A percentile compares a stretch with the other conserved stretches of the same genome.
Conservation (phyloP, 2,797 vertebrate genomes). For the Podarcis lilfordi region DNA sequence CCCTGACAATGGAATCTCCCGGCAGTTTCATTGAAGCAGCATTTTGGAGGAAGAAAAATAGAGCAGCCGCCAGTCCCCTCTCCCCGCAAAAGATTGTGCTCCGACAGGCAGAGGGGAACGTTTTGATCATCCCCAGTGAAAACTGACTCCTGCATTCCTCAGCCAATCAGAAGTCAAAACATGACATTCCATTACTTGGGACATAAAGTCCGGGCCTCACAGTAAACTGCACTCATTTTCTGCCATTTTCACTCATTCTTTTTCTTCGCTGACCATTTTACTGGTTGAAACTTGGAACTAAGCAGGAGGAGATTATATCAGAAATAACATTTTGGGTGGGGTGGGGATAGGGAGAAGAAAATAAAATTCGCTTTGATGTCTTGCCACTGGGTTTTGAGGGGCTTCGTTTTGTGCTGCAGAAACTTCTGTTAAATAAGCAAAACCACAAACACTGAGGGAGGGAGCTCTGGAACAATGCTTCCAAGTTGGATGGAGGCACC, state of each 20-base stretch:
- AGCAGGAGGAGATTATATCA: neutral
- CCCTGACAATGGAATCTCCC: neutral
- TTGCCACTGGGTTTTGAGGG: neutral
- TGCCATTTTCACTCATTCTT: neutral
- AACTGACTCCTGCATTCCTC: slow-evolving; percentile 68
- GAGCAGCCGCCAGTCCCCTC: slow-evolving; percentile 15
- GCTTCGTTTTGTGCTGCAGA: neutral
- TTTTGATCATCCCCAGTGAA: slow-evolving; percentile 70
- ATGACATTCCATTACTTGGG: slow-evolving; percentile 70
- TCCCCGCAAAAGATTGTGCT: slow-evolving; percentile 37
- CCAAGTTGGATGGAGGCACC: too few relatives aligned
- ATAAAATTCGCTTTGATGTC: too few relatives aligned
- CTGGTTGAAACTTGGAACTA: neutral
- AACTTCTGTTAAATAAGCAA: too few relatives aligned
- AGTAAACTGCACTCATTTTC: neutral
- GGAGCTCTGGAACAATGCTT: too few relatives aligned
- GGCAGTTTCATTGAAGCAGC: slow-evolving; percentile 28
- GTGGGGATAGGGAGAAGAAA: neutral
- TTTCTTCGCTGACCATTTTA: neutral
- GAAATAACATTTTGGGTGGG: neutral
- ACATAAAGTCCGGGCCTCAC: slow-evolving; percentile 53
- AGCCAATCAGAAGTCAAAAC: slow-evolving; percentile 66
- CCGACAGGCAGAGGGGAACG: slow-evolving; percentile 51
- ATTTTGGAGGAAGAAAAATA: neutral
- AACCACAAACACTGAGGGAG: neutral